phyloP scores from a whole-genome alignment of 2,888 invertebrate species.

The Thera britannica region DNA sequence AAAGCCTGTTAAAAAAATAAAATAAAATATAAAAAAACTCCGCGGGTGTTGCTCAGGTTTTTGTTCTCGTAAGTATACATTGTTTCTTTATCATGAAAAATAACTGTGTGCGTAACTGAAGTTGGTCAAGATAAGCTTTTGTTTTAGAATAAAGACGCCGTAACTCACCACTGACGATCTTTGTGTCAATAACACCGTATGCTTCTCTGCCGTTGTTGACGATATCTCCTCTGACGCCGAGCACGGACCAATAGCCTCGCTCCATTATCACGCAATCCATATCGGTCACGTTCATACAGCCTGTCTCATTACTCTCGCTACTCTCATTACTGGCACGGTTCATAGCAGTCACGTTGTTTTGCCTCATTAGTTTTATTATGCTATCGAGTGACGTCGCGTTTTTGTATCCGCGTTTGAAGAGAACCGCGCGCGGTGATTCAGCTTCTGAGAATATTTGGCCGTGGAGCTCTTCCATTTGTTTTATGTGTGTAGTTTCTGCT shows the following conservation, averaged over 20 bases:
- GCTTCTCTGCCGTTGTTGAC: constrained; percentile 56
- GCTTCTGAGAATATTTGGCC: constrained; percentile 70
- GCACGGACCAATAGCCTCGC: constrained; percentile 62
- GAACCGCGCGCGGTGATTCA: constrained; percentile 66
- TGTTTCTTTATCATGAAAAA: not conserved
- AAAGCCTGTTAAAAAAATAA: too few relatives aligned
- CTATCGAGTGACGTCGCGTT: constrained; percentile 71
- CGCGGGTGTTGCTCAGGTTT: too few relatives aligned
- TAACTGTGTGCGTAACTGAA: not conserved
- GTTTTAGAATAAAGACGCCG: constrained; percentile 2
- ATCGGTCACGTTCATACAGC: constrained; percentile 53
- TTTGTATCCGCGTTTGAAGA: constrained; percentile 67
- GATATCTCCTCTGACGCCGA: constrained; percentile 73
- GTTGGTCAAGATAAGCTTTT: not conserved
- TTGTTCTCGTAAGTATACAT: not conserved
- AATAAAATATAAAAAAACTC: too few relatives aligned
- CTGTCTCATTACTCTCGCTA: constrained; percentile 37
- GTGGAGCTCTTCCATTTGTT: constrained; percentile 65
- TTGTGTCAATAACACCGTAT: constrained; percentile 85
- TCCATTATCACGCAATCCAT: constrained; percentile 61
- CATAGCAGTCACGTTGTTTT: constrained; percentile 69
- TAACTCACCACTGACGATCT: constrained; percentile 76
- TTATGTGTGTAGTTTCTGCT: constrained; percentile 63
- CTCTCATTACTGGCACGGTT: constrained; percentile 54
- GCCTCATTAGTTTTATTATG: constrained; percentile 72